Conservation (phyloP, 1,140 invertebrate genomes). For the Gryon sp. region DNA sequence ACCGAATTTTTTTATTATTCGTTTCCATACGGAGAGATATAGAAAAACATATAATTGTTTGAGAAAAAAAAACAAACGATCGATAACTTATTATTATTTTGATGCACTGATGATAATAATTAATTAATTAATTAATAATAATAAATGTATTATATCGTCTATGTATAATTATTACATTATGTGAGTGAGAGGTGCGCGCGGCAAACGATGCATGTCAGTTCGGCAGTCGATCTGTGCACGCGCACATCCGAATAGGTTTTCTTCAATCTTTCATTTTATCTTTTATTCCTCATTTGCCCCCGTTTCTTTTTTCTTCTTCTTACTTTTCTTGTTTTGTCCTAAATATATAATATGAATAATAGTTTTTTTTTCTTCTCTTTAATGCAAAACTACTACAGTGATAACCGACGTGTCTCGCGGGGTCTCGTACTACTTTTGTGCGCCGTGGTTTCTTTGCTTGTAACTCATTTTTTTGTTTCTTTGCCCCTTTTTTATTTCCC, state of each 20-base stretch:
- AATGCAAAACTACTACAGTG: slow-evolving; percentile 77
- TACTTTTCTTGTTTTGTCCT: slow-evolving; percentile 68
- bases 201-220: slow-evolving; percentile 67
- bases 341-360: slow-evolving; percentile 76
- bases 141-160: slow-evolving; percentile 76
- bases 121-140: slow-evolving; percentile 71
- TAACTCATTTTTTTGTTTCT: slow-evolving; percentile 10
- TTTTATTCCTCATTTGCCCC: neutral
- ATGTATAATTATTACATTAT: slow-evolving; percentile 80
- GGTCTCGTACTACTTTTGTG: slow-evolving; percentile 72
- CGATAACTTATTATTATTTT: slow-evolving; percentile 78
- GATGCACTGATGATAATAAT: slow-evolving; percentile 77
- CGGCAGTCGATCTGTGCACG: slow-evolving; percentile 71
- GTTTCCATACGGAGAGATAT: slow-evolving; percentile 78
- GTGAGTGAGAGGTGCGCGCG: slow-evolving; percentile 75
- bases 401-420: slow-evolving; percentile 74
- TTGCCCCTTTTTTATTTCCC: neutral
- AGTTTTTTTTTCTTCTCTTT: slow-evolving; percentile 68
- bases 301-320: slow-evolving; percentile 46
- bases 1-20: slow-evolving; percentile 78
- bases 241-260: slow-evolving; percentile 70
- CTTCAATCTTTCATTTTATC: slow-evolving; percentile 50
- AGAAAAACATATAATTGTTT: slow-evolving; percentile 78
- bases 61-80: slow-evolving; percentile 78
- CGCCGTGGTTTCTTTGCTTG: slow-evolving; percentile 54